Conservation (phyloP, 2,797 vertebrate species). For the Amphiprion clarkii region DNA sequence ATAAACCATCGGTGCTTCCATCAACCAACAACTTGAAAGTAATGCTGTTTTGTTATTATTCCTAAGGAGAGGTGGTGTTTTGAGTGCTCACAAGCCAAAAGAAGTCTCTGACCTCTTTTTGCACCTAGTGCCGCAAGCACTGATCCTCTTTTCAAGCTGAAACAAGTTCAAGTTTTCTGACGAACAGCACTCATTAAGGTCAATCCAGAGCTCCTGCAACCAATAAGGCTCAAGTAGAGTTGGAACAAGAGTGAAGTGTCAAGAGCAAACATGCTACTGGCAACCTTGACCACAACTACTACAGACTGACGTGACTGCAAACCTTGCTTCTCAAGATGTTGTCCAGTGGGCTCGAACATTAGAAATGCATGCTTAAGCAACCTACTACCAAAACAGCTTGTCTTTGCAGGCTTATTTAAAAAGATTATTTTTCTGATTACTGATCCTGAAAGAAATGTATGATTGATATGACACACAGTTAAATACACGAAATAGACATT, state of each 20-base stretch:
- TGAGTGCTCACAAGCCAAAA: constrained; percentile 27
- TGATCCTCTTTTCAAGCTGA: constrained; percentile 41
- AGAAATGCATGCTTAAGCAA: constrained; percentile 3
- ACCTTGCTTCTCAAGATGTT: background rate
- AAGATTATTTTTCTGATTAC: background rate
- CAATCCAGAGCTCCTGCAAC: constrained; percentile 10
- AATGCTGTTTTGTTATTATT: background rate
- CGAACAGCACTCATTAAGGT: constrained; percentile 23
- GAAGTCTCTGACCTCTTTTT: constrained; percentile 32
- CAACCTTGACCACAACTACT: background rate
- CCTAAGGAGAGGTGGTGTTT: constrained; percentile 2
- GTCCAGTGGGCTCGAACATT: background rate
- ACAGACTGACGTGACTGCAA: background rate
- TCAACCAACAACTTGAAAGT: constrained; percentile 10
- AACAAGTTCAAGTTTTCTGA: constrained; percentile 39
- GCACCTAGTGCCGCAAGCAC: background rate
- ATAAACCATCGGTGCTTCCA: background rate
- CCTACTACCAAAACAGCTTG: constrained; percentile 7
- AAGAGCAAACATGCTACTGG: background rate
- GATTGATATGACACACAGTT: too few species aligned
- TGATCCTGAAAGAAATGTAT: too few species aligned
- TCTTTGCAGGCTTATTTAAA: constrained; percentile 21
- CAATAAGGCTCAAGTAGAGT: constrained; percentile 16
- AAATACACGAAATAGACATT: too few species aligned
- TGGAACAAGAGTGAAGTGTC: constrained; percentile 2